Base-by-base conservation (phyloP, 2,113 vertebrate species). In the Eulemur macaco region DNA sequence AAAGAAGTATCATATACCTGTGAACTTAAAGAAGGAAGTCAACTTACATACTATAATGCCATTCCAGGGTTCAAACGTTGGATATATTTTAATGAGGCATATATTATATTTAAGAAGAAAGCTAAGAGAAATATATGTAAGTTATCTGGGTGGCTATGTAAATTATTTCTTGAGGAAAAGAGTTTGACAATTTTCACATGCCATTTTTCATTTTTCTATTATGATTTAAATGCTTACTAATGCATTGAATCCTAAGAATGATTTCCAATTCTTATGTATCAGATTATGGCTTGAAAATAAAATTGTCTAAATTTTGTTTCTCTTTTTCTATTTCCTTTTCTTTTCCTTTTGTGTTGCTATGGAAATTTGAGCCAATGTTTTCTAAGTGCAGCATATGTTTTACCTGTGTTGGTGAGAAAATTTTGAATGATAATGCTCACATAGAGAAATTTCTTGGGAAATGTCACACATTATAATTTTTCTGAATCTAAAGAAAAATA, bases 361-460 rank as follows among this genome's bases (percentile, higher is more conserved):
- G 68, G 42, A 86, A 86, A 93, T 58, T 42, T 82, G 9, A 84
- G 10, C 3, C 9, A 50, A 25, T 58, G 12, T n/a, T 78, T 94
- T 92, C 42, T 81, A 95, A 80, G 58, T 37, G 68, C 17, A 52
- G 47, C 56, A 34, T 92, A 13, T 50, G 14, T 92, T 96, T 90
- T 64, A 56, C 29, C 29, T 31, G 25, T 52, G 1, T 39, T 37
- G 3, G 8, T 54, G 4, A 54, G 47, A 74, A 29, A 88, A 39
- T 84, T 91, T 25, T 68, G 54, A 93, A 27, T 93, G 23, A 13
- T 52, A 20, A 47, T 69, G 9, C 17, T 47, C 6, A 39, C 23
- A 71, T 1, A 68, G 69, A 86, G 10, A 5, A 89, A 74, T 80
- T 60, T 56, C 45, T 82, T 45, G 23, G 31, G 17, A 34, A 31